Conservation (phyloP, 2,113 vertebrate genomes). For the Elephantulus edwardii region DNA sequence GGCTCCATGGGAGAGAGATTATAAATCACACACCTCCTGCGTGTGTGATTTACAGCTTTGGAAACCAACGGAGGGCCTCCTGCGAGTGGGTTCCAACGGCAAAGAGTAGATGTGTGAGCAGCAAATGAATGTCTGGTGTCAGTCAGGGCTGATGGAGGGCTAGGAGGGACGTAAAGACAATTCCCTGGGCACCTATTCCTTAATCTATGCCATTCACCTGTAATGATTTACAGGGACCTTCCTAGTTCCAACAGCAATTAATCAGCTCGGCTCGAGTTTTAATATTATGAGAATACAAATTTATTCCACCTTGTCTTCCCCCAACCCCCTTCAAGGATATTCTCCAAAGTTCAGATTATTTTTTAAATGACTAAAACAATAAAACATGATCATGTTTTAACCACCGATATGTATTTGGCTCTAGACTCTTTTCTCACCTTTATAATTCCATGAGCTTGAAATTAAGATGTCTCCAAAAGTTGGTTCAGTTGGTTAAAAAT, state of each 20-base stretch:
- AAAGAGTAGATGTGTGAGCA: too few relatives aligned
- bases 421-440: background rate
- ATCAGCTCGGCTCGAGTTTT: background rate
- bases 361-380: background rate
- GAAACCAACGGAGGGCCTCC: too few relatives aligned
- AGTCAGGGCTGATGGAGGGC: background rate
- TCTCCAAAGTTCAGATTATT: slow-evolving; percentile 1
- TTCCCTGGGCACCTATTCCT: background rate
- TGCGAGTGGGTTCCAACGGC: too few relatives aligned
- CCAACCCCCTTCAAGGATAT: too few relatives aligned
- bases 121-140: background rate
- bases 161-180: background rate
- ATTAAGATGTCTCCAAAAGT: background rate
- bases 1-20: too few relatives aligned
- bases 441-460: slow-evolving; percentile 13
- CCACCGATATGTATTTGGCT: background rate
- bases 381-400: background rate
- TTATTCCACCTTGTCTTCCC: background rate
- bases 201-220: background rate
- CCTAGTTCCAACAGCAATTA: background rate
- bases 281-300: background rate
- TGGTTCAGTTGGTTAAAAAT: background rate
- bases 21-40: too few relatives aligned
- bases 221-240: background rate
- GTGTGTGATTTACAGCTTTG: too few relatives aligned